These are phyloP conservation scores for Seira sanloemensis DNA, from an alignment of 2,888 invertebrate species.

Conservation along the genomic window DNA sequence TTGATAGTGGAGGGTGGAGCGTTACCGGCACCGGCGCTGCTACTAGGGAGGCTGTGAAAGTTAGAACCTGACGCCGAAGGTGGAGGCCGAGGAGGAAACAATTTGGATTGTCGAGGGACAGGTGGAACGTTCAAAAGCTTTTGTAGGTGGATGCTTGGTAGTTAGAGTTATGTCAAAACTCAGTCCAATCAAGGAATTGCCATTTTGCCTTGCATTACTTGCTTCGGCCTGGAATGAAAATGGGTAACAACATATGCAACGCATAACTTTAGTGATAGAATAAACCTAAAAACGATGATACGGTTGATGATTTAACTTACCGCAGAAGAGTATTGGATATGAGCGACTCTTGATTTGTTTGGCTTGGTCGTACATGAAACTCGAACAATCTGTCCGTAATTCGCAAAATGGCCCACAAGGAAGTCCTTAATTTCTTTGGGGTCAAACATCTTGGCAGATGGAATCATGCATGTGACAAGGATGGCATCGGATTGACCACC, in stretches of 20 bases:
- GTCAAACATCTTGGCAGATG: not conserved
- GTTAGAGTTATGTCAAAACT: not conserved
- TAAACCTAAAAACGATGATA: not conserved
- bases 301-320: slow-evolving; percentile 18
- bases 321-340: slow-evolving; percentile 40
- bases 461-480: slow-evolving; percentile 27
- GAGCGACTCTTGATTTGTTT: not conserved
- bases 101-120: not conserved
- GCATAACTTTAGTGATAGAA: not conserved
- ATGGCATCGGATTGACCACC: slow-evolving; percentile 6
- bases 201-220: slow-evolving; percentile 11
- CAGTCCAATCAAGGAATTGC: not conserved
- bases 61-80: not conserved
- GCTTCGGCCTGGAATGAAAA: slow-evolving; percentile 35
- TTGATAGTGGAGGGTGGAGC: not conserved
- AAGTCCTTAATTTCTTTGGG: slow-evolving; percentile 18
- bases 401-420: slow-evolving; percentile 27
- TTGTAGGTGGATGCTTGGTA: slow-evolving; percentile 16
- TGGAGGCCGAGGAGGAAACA: not conserved
- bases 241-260: not conserved
- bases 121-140: not conserved
- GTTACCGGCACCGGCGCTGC: not conserved
- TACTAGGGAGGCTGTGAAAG: not conserved
- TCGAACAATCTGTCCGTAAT: slow-evolving; percentile 35
- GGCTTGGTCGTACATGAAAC: slow-evolving; percentile 22